Percentiles rank a stretch among this genome's conserved stretches.
phyloP scores from a whole-genome alignment of 2,888 invertebrate genomes.

The Endotricha flammealis region DNA sequence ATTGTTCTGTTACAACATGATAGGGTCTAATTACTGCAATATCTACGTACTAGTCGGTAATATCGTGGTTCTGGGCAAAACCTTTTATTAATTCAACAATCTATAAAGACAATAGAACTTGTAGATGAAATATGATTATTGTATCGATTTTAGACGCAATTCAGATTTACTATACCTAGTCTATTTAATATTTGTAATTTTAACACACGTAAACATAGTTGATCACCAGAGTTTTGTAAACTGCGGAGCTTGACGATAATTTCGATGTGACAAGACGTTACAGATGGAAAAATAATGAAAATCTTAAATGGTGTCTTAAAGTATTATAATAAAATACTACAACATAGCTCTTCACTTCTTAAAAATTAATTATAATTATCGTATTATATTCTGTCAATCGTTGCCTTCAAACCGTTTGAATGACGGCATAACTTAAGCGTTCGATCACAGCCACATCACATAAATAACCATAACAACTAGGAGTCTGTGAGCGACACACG shows the following conservation, averaged over 20 bases:
- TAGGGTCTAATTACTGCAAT: conserved; percentile 65
- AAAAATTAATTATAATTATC: conserved; percentile 16
- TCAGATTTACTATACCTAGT: too few relatives aligned
- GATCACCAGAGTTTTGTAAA: too few relatives aligned
- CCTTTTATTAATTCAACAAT: neutral
- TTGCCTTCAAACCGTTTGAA: conserved; percentile 39
- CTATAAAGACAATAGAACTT: too few relatives aligned
- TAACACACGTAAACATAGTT: too few relatives aligned
- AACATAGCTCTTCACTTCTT: conserved; percentile 14
- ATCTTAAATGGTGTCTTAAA: conserved; percentile 2
- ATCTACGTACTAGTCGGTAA: conserved; percentile 15
- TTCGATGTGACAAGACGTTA: too few relatives aligned
- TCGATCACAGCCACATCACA: conserved; percentile 70
- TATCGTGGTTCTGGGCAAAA: neutral
- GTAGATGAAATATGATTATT: too few relatives aligned
- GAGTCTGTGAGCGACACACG: conserved; percentile 37
- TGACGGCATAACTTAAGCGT: conserved; percentile 49
- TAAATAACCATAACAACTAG: conserved; percentile 47
- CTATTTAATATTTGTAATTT: too few relatives aligned
- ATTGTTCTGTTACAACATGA: conserved; percentile 67
- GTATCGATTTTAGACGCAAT: too few relatives aligned
- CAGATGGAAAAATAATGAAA: neutral
- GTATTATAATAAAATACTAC: conserved; percentile 5
- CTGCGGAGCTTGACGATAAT: too few relatives aligned
- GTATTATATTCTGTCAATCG: conserved; percentile 48